Percentiles rank a stretch among this genome's conserved stretches.
Conservation (phyloP, 2,797 vertebrate species). For the Pseudotriccus pelzelni region DNA sequence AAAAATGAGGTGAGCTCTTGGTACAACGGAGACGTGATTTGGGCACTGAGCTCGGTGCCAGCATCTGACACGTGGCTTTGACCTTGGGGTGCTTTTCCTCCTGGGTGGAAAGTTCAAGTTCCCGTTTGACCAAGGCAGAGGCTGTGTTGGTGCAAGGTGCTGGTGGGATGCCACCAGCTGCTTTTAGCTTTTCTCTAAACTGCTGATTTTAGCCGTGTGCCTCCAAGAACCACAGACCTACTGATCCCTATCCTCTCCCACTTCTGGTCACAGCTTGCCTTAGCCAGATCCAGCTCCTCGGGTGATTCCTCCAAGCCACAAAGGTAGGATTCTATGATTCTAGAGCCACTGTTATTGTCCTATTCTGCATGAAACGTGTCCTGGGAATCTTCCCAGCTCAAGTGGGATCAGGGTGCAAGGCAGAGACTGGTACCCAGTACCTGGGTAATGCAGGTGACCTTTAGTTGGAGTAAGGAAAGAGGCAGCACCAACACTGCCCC, state of each 20-base stretch:
- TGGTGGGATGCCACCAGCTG: background rate
- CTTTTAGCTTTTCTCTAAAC: background rate
- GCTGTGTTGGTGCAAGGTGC: rapidly evolving
- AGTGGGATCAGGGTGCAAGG: rapidly evolving
- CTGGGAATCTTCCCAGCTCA: rapidly evolving
- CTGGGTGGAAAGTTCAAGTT: background rate
- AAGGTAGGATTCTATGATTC: constrained; percentile 77
- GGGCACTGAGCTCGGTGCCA: rapidly evolving
- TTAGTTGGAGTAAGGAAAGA: background rate
- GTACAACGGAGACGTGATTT: background rate
- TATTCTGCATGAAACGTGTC: rapidly evolving
- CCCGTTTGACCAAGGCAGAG: background rate
- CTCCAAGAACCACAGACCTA: background rate
- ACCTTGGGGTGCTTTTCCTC: background rate
- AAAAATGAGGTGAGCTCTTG: background rate
- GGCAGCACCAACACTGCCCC: rapidly evolving
- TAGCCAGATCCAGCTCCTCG: constrained; percentile 77
- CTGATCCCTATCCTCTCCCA: background rate
- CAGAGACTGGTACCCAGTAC: background rate
- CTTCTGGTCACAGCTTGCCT: constrained; percentile 79
- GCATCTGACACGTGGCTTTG: background rate
- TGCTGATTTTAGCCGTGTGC: background rate
- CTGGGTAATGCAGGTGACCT: rapidly evolving
- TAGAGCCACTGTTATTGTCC: background rate
- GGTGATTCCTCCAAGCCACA: constrained; percentile 84